Evolutionary conservation across 2,113 vertebrate genomes (phyloP).

Genomic region (Ictalurus furcatus): DNA sequence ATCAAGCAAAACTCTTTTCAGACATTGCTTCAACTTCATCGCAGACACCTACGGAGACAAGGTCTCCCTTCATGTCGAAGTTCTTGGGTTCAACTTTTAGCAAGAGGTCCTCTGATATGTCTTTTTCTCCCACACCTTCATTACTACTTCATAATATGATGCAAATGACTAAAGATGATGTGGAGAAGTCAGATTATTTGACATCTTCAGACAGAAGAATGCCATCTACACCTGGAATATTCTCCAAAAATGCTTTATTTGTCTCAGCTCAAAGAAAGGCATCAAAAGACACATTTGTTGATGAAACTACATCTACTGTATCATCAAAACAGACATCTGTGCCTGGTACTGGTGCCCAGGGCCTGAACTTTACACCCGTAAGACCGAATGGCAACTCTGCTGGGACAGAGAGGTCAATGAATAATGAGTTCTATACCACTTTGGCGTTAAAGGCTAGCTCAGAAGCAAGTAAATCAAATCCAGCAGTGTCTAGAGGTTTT

Average conservation of each 20-base stretch:
- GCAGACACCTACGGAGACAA: background rate
- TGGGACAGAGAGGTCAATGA: constrained; percentile 69
- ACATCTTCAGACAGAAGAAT: background rate
- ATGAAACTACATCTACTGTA: constrained; percentile 58
- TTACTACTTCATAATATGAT: background rate
- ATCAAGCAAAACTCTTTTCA: constrained; percentile 1
- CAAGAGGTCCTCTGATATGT: background rate
- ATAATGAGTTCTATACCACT: constrained; percentile 50
- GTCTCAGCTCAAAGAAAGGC: background rate
- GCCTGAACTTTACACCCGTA: constrained; percentile 64
- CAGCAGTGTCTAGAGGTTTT: background rate
- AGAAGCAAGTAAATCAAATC: constrained; percentile 50
- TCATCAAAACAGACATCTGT: constrained; percentile 50
- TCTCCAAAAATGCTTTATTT: background rate
- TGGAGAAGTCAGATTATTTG: background rate
- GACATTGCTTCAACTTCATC: background rate
- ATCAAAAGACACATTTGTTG: constrained; percentile 25
- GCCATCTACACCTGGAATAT: background rate
- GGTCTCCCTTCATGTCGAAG: background rate
- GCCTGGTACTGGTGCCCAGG: constrained; percentile 38
- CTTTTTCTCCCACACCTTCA: background rate
- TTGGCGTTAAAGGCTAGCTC: constrained; percentile 60
- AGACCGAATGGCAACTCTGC: constrained; percentile 51
- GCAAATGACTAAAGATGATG: background rate
- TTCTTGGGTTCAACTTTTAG: background rate